A percentile compares a stretch with the other conserved stretches of the same genome.
Evolutionary conservation across 1,140 invertebrate species (phyloP).

Genomic region (Chelonus insularis): DNA sequence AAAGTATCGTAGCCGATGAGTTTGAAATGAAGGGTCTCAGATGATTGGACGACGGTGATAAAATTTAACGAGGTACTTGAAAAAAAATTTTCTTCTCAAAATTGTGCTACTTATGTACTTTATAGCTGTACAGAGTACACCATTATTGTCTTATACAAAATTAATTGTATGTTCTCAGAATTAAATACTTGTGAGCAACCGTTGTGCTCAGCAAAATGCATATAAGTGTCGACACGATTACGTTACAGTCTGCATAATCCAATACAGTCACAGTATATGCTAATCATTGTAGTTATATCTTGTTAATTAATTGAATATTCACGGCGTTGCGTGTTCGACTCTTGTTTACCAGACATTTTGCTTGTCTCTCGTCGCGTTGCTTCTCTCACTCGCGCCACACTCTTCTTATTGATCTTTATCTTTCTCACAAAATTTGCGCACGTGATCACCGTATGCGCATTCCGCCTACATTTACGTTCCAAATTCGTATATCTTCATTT

Average conservation of each 20-base stretch:
- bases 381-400: background rate
- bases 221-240: constrained; percentile 3
- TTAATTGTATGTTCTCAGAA: background rate
- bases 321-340: constrained; percentile 21
- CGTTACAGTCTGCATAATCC: background rate
- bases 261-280: constrained; percentile 23
- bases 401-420: constrained; percentile 7
- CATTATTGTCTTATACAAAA: background rate
- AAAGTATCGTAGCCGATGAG: background rate
- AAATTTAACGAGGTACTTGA: constrained; percentile 25
- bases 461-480: background rate
- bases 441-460: constrained; percentile 10
- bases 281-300: constrained; percentile 36
- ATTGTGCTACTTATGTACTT: constrained; percentile 1
- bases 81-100: constrained; percentile 7
- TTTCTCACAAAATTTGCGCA: constrained; percentile 6
- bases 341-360: constrained; percentile 30
- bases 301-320: constrained; percentile 45
- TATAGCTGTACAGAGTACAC: background rate
- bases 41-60: constrained; percentile 19
- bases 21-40: background rate
- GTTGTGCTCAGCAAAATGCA: background rate
- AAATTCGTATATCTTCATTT: constrained; percentile 9
- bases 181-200: background rate
- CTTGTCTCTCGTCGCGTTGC: constrained; percentile 17